Percentiles rank a stretch among this genome's conserved stretches.
Conservation (phyloP, 2,888 invertebrate species). For the Halictus ligatus region DNA sequence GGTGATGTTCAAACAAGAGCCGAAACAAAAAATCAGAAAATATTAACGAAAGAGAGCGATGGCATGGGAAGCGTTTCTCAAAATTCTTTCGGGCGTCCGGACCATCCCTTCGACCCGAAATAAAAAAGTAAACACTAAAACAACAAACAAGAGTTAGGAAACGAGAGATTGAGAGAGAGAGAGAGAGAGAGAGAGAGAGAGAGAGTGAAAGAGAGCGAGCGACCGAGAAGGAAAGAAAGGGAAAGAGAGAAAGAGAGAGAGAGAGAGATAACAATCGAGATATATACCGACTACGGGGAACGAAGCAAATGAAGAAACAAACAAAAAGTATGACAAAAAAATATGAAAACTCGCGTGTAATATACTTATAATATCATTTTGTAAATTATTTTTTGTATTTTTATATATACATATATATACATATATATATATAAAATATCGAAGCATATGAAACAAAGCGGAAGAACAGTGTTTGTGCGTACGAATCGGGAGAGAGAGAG, state of each 20-base stretch:
- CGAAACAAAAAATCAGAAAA: not conserved
- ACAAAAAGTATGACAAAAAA: slow-evolving; percentile 53
- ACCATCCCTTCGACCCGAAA: slow-evolving; percentile 58
- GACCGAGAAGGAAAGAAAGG: too few species aligned
- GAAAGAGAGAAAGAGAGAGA: not conserved
- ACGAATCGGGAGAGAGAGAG: slow-evolving; percentile 31
- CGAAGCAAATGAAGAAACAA: slow-evolving; percentile 37
- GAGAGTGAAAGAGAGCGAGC: not conserved
- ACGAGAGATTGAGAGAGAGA: not conserved
- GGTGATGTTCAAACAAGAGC: slow-evolving; percentile 5
- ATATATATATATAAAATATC: slow-evolving; percentile 72
- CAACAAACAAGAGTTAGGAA: slow-evolving; percentile 26
- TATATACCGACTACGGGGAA: slow-evolving; percentile 27
- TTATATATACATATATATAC: slow-evolving; percentile 78
- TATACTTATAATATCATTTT: slow-evolving; percentile 81
- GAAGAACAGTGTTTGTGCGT: slow-evolving; percentile 70
- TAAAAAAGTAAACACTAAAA: slow-evolving; percentile 20
- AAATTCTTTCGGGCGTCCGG: slow-evolving; percentile 70
- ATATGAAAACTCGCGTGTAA: slow-evolving; percentile 76
- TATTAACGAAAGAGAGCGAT: slow-evolving; percentile 17
- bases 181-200: not conserved
- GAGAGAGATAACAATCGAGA: slow-evolving; percentile 21
- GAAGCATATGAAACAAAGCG: slow-evolving; percentile 69
- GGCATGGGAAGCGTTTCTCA: slow-evolving; percentile 70
- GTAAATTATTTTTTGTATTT: slow-evolving; percentile 83